These are phyloP conservation scores for Pterois miles DNA, from an alignment of 2,797 vertebrate genomes.

Conservation along the genomic window DNA sequence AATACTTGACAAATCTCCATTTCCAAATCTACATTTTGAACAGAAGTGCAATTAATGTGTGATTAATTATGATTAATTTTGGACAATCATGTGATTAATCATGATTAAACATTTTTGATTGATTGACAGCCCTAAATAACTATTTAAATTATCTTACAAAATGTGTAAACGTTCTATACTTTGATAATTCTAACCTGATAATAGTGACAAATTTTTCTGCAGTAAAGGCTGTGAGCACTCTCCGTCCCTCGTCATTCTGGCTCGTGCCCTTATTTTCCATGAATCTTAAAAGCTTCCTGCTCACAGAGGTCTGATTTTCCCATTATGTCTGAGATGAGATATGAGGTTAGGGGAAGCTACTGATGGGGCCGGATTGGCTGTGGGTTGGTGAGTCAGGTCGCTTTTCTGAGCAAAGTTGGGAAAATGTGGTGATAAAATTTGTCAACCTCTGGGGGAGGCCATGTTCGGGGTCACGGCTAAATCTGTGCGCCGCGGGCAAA, in stretches of 20 bases:
- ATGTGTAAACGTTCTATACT: background rate
- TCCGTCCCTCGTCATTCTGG: conserved; percentile 47
- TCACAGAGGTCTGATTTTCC: conserved; percentile 76
- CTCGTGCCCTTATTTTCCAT: conserved; percentile 63
- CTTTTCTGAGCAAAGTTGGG: conserved; percentile 80
- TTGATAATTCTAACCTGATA: conserved; percentile 25
- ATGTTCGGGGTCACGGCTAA: conserved; percentile 89
- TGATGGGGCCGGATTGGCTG: conserved; percentile 53
- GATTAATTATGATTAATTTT: too few species aligned
- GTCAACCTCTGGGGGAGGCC: conserved; percentile 85
- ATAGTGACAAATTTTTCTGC: conserved; percentile 14
- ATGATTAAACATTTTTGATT: too few species aligned
- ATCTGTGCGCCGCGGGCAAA: conserved; percentile 87
- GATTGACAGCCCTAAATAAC: too few species aligned
- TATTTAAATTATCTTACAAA: conserved; percentile 1
- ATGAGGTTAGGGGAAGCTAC: conserved; percentile 67
- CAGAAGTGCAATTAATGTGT: too few species aligned
- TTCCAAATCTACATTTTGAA: too few species aligned
- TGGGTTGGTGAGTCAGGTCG: conserved; percentile 30
- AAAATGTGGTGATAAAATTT: conserved; percentile 90
- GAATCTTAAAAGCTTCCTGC: conserved; percentile 72
- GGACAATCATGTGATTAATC: too few species aligned
- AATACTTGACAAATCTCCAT: too few species aligned
- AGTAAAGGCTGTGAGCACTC: conserved; percentile 28
- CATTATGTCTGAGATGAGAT: conserved; percentile 77